Evolutionary conservation across 2,113 vertebrate genomes (phyloP).

Genomic region (Channa argus): DNA sequence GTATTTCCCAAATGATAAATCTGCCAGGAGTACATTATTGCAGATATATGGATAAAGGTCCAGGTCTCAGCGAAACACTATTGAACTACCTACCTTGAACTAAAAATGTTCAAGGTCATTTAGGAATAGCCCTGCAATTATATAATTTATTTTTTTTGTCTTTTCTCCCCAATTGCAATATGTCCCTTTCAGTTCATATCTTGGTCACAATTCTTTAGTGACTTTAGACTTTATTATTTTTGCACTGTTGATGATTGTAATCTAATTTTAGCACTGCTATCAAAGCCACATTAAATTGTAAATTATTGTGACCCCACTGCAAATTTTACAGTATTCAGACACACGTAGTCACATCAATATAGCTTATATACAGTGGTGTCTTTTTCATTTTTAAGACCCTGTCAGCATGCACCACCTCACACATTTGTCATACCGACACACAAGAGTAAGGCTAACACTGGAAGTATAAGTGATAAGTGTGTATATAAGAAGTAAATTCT

Average conservation of each 20-base stretch:
- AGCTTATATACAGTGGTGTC: conserved; percentile 44
- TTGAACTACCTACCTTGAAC: too few relatives aligned
- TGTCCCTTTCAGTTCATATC: not conserved
- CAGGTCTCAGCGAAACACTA: too few relatives aligned
- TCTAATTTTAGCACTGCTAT: conserved; percentile 14
- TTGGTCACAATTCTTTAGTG: not conserved
- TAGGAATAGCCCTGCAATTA: too few relatives aligned
- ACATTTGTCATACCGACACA: conserved; percentile 60
- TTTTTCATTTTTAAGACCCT: conserved; percentile 47
- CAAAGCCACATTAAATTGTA: conserved; percentile 1
- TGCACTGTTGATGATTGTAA: not conserved
- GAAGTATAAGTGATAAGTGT: conserved; percentile 92
- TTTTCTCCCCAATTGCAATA: not conserved
- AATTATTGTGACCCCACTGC: not conserved
- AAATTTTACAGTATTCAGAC: conserved; percentile 9
- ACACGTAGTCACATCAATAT: conserved; percentile 20
- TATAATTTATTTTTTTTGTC: too few relatives aligned
- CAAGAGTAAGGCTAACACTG: conserved; percentile 90
- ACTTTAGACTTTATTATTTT: not conserved
- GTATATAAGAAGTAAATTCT: conserved; percentile 91
- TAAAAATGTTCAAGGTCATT: too few relatives aligned
- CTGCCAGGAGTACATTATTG: too few relatives aligned
- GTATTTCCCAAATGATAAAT: too few relatives aligned
- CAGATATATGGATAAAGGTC: too few relatives aligned
- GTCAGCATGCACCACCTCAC: conserved; percentile 68